Conservation (phyloP, 1,140 invertebrate species). For the Saccostrea echinata region DNA sequence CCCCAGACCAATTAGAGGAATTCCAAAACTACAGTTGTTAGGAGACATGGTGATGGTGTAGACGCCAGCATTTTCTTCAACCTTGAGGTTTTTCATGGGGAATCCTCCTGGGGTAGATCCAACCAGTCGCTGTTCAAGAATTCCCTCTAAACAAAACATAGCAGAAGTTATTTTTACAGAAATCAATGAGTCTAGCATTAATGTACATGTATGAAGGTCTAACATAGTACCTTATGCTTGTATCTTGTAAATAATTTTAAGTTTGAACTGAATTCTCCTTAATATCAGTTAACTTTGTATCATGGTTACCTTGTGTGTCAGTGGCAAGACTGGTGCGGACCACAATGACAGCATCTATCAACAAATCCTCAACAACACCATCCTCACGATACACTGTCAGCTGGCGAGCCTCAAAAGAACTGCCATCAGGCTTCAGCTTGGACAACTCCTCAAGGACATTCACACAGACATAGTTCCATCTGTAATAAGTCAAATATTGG, state of each 20-base stretch:
- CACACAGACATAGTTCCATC: conserved; percentile 61
- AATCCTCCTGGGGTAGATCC: conserved; percentile 59
- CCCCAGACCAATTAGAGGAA: conserved; percentile 58
- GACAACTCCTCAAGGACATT: conserved; percentile 49
- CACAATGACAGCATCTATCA: conserved; percentile 35
- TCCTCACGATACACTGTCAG: background rate
- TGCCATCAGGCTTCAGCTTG: background rate
- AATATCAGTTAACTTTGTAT: background rate
- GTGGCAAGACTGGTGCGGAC: background rate
- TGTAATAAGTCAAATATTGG: background rate
- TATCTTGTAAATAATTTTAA: too few relatives aligned
- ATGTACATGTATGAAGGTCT: too few relatives aligned
- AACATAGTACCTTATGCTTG: too few relatives aligned
- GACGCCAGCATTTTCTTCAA: conserved; percentile 60
- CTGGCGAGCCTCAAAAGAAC: background rate
- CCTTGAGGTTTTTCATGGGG: conserved; percentile 51
- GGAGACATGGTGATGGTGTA: conserved; percentile 60
- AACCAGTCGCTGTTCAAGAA: conserved; percentile 49
- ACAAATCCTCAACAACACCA: background rate
- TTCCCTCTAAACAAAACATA: conserved; percentile 34
- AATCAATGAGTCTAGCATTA: too few relatives aligned
- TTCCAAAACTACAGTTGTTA: conserved; percentile 62
- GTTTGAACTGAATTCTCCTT: too few relatives aligned
- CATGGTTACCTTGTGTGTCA: conserved; percentile 23
- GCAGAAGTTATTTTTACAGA: too few relatives aligned